A percentile compares a stretch with the other conserved stretches of the same genome.
Conservation (phyloP, 2,113 vertebrate genomes). For the Cochlearius cochlearius region DNA sequence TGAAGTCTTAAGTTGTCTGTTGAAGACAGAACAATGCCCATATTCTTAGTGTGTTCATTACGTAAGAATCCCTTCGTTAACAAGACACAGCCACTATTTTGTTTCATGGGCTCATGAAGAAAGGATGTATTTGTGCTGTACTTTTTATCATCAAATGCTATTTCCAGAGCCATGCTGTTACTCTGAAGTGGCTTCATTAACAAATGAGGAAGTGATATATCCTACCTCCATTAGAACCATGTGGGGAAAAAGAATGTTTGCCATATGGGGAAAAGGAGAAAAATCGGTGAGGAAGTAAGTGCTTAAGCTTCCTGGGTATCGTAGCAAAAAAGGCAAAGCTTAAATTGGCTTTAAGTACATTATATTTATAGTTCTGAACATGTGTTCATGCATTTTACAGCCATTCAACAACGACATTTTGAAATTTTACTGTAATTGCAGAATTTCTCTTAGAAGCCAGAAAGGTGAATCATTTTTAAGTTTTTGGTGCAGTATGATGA, state of each 20-base stretch:
- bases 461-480: background rate
- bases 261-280: background rate
- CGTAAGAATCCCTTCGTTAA: background rate
- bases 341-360: background rate
- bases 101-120: background rate
- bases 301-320: background rate
- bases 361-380: constrained; percentile 21
- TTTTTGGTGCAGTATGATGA: background rate
- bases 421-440: background rate
- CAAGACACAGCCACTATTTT: background rate
- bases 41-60: background rate
- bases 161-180: background rate
- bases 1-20: background rate
- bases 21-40: background rate
- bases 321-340: background rate
- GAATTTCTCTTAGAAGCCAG: background rate
- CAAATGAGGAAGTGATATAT: background rate
- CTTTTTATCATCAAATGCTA: background rate
- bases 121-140: background rate
- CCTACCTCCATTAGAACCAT: background rate
- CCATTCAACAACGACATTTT: background rate
- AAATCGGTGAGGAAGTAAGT: background rate
- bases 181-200: background rate
- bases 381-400: background rate
- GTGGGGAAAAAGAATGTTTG: background rate